phyloP scores from a whole-genome alignment of 2,888 invertebrate species.

The Tenodera sinensis region DNA sequence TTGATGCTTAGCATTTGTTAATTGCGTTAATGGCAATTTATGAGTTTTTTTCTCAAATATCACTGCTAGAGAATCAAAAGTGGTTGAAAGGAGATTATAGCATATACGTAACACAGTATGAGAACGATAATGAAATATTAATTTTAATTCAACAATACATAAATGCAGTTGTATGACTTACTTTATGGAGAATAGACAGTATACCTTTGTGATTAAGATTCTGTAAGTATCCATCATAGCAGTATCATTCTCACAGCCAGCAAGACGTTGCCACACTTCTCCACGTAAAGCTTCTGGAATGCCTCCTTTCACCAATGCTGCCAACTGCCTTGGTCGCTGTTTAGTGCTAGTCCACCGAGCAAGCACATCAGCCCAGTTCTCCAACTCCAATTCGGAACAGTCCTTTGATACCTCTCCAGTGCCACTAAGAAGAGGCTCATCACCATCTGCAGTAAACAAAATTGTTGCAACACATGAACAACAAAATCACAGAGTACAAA shows the following conservation, averaged over 20 bases:
- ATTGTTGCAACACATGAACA: background rate
- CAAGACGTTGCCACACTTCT: conserved; percentile 95
- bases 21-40: too few relatives aligned
- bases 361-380: conserved; percentile 88
- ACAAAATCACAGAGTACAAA: too few relatives aligned
- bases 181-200: conserved; percentile 12
- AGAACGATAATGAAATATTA: background rate
- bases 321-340: conserved; percentile 80
- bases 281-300: conserved; percentile 95
- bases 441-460: conserved; percentile 60
- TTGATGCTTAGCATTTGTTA: too few relatives aligned
- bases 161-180: background rate
- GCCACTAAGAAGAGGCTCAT: conserved; percentile 95
- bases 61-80: too few relatives aligned
- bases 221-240: conserved; percentile 90
- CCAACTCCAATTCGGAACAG: conserved; percentile 87
- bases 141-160: background rate
- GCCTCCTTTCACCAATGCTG: conserved; percentile 76
- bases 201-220: conserved; percentile 85
- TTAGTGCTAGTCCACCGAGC: conserved; percentile 60
- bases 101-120: too few relatives aligned
- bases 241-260: conserved; percentile 78
- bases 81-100: too few relatives aligned
- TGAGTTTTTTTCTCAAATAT: too few relatives aligned
- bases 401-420: conserved; percentile 97